Evolutionary conservation across 2,797 vertebrate genomes (phyloP).

Genomic region (Sebastes hopkinsi): DNA sequence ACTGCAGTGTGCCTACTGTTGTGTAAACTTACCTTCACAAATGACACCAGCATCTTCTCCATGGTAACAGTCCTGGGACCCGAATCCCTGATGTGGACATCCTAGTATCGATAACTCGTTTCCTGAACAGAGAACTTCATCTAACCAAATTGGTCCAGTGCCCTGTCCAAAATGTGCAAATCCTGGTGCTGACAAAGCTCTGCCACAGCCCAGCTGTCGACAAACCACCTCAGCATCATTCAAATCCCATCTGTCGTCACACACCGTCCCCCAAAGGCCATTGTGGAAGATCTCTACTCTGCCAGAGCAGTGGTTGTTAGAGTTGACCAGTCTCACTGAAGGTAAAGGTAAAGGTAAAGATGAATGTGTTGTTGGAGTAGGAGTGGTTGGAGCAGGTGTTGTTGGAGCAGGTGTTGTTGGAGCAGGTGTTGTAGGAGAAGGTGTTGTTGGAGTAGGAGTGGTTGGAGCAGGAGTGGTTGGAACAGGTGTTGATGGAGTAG

Average conservation of each 20-base stretch:
- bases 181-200: rapidly evolving
- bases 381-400: too few species aligned
- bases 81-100: background rate
- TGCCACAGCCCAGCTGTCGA: background rate
- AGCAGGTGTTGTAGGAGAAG: too few species aligned
- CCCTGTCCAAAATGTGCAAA: background rate
- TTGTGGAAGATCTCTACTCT: background rate
- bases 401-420: too few species aligned
- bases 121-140: background rate
- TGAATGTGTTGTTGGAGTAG: background rate
- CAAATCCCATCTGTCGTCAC: background rate
- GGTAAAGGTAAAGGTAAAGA: too few species aligned
- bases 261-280: background rate
- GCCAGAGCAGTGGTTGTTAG: background rate
- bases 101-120: background rate
- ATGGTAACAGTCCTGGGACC: background rate
- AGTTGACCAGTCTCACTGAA: background rate
- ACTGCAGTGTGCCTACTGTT: background rate
- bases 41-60: background rate
- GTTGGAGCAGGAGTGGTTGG: background rate
- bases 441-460: background rate
- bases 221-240: background rate
- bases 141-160: background rate
- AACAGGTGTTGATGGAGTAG: background rate
- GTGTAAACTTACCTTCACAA: background rate